Evolutionary conservation across 1,140 invertebrate species (phyloP).

Genomic region (Macrobrachium rosenbergii): DNA sequence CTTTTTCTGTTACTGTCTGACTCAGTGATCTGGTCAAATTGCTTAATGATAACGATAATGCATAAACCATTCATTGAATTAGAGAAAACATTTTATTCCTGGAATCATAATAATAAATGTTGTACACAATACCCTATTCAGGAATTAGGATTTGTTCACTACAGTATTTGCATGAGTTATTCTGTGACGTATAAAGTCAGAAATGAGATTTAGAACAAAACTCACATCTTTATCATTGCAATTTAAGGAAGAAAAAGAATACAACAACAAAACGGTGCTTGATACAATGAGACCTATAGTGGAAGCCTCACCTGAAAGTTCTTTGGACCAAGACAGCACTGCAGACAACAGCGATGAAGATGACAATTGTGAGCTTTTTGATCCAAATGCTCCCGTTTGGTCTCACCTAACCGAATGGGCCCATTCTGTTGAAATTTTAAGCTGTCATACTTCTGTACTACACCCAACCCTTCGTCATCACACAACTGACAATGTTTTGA

Average conservation of each 20-base stretch:
- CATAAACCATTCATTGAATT: no score
- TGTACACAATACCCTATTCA: no score
- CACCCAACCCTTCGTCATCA: slow-evolving; percentile 21
- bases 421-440: slow-evolving; percentile 18
- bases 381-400: slow-evolving; percentile 37
- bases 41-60: no score
- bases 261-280: slow-evolving; percentile 41
- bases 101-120: no score
- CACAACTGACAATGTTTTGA: background rate
- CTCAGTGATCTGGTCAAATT: no score
- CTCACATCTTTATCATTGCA: background rate
- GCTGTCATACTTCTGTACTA: background rate
- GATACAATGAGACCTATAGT: slow-evolving; percentile 37
- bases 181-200: no score
- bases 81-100: no score
- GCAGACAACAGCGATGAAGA: slow-evolving; percentile 9
- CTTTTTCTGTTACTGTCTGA: no score
- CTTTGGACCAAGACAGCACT: background rate
- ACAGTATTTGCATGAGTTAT: no score
- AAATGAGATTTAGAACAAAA: no score
- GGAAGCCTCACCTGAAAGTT: background rate
- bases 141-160: no score
- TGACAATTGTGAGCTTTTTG: slow-evolving; percentile 27
- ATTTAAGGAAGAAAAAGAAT: slow-evolving; percentile 56
- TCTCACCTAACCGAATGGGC: slow-evolving; percentile 33